Conservation (phyloP, 2,797 vertebrate genomes). For the Octomys mimax region DNA sequence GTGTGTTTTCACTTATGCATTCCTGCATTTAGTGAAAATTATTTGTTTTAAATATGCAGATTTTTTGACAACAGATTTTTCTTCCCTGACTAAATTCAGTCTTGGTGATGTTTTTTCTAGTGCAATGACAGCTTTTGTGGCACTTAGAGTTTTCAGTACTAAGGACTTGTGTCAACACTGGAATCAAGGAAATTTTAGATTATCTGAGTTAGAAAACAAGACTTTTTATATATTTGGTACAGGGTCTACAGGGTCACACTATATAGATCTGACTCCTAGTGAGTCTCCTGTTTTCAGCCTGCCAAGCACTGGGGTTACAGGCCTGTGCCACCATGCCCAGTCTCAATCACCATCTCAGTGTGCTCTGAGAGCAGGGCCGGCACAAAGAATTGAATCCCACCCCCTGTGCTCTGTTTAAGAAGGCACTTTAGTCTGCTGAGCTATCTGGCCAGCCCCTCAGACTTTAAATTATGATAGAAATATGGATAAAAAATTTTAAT, state of each 20-base stretch:
- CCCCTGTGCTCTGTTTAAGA: no score
- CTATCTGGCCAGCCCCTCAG: neutral
- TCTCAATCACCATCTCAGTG: no score
- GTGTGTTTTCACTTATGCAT: neutral
- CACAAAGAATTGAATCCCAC: no score
- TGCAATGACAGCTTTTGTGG: neutral
- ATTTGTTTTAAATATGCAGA: neutral
- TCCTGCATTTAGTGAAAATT: neutral
- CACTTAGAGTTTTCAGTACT: neutral
- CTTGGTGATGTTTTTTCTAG: neutral
- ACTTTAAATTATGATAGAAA: neutral
- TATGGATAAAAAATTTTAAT: neutral
- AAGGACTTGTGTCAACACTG: neutral
- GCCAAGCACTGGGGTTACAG: no score
- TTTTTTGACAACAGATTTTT: slow-evolving; percentile 13
- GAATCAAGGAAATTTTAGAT: neutral
- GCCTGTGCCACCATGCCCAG: no score
- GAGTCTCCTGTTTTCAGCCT: no score
- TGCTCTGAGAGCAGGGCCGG: no score
- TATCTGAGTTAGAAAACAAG: neutral
- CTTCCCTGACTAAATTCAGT: neutral
- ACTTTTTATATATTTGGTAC: neutral
- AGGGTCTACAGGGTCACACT: no score
- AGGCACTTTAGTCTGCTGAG: no score
- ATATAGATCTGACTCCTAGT: no score